A percentile compares a stretch with the other conserved stretches of the same genome.
phyloP scores from a whole-genome alignment of 2,797 vertebrate species.

The Dicrostonyx torquatus region DNA sequence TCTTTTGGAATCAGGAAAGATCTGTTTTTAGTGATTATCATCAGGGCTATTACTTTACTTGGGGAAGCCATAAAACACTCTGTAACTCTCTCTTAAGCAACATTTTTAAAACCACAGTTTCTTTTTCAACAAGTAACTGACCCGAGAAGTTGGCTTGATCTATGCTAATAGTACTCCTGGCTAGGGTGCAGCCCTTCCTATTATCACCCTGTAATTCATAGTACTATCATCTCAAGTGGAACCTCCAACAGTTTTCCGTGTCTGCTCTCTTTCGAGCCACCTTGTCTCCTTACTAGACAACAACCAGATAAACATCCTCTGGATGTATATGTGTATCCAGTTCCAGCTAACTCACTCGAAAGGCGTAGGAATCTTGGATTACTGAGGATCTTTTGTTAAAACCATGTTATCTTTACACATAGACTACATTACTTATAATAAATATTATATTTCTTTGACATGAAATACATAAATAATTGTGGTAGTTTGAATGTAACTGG shows the following conservation, averaged over 20 bases:
- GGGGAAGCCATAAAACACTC: not conserved
- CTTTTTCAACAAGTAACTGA: not conserved
- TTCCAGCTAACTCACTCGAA: conserved; percentile 73
- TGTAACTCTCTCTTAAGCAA: conserved; percentile 43
- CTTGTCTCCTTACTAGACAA: not conserved
- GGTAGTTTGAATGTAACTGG: not conserved
- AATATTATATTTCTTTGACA: conserved; percentile 74
- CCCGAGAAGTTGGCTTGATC: not conserved
- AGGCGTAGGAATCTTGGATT: conserved; percentile 81
- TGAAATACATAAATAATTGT: conserved; percentile 60
- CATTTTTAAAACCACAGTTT: conserved; percentile 16
- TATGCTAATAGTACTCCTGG: not conserved
- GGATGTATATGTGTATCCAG: not conserved
- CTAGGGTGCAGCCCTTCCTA: not conserved
- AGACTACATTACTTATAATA: conserved; percentile 73
- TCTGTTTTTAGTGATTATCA: conserved; percentile 52
- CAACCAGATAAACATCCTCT: conserved; percentile 24
- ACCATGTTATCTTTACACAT: conserved; percentile 77
- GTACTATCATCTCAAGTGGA: not conserved
- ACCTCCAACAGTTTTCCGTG: not conserved
- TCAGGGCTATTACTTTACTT: conserved; percentile 35
- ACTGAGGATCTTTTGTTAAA: conserved; percentile 78
- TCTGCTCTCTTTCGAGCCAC: conserved; percentile 33
- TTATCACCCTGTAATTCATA: not conserved
- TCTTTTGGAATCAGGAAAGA: conserved; percentile 41